Conservation (phyloP, 1,140 invertebrate genomes). For the Nylanderia fulva region DNA sequence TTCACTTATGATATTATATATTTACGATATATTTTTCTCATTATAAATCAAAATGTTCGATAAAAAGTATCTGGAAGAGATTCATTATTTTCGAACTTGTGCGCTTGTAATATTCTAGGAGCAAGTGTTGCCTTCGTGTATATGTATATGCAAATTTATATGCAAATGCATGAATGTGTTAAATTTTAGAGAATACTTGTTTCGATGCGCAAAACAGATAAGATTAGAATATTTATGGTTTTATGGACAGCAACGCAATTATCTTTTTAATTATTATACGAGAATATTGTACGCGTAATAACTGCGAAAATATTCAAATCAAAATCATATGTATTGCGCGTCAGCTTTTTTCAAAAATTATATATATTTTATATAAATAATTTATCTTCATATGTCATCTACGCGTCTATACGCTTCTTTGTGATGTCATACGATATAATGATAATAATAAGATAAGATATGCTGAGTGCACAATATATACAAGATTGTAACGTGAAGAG, state of each 20-base stretch:
- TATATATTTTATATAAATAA: not conserved
- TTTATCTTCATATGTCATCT: not conserved
- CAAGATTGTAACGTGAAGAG: too few relatives aligned
- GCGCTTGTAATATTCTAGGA: not conserved
- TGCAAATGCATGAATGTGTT: not conserved
- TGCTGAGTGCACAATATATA: not conserved
- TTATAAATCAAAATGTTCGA: not conserved
- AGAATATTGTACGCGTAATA: too few relatives aligned
- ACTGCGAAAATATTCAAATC: not conserved
- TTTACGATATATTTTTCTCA: not conserved
- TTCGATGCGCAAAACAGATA: not conserved
- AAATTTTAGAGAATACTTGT: not conserved
- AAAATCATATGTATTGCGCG: not conserved
- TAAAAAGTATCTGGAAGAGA: too few relatives aligned
- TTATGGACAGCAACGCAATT: not conserved
- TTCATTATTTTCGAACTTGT: not conserved
- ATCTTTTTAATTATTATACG: too few relatives aligned
- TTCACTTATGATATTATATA: too few relatives aligned
- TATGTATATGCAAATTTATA: not conserved
- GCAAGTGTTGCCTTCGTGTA: not conserved
- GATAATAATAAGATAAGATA: constrained; percentile 23
- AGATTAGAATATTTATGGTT: not conserved
- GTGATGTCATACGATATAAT: not conserved
- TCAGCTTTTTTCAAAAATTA: not conserved
- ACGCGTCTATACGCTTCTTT: not conserved